phyloP scores from a whole-genome alignment of 1,140 invertebrate genomes.

The Acromyrmex heyeri region DNA sequence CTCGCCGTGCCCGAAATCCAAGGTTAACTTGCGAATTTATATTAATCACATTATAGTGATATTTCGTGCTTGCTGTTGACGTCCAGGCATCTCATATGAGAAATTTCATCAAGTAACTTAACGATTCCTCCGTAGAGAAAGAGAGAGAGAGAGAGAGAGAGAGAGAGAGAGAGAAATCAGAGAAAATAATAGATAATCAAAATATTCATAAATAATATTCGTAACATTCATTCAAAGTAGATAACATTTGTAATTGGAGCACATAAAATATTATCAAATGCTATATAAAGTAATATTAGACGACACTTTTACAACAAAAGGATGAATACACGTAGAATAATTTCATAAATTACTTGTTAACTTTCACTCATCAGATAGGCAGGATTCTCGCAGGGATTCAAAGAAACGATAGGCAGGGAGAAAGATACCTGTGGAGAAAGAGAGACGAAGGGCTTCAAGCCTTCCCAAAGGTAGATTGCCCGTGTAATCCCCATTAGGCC shows the following conservation, averaged over 20 bases:
- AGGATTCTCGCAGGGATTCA: slow-evolving; percentile 45
- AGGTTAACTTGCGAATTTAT: slow-evolving; percentile 65
- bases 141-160: no score
- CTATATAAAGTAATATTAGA: background rate
- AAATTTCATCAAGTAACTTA: background rate
- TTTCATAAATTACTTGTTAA: slow-evolving; percentile 19
- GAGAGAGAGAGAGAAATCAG: no score
- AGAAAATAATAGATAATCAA: background rate
- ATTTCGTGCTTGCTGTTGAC: slow-evolving; percentile 37
- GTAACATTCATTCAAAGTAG: background rate
- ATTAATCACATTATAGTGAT: slow-evolving; percentile 60
- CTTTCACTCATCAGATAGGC: slow-evolving; percentile 24
- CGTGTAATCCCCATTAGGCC: slow-evolving; percentile 86
- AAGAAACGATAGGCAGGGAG: slow-evolving; percentile 48
- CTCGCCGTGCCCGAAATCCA: slow-evolving; percentile 61
- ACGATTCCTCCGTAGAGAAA: background rate
- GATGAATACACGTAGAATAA: background rate
- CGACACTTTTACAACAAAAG: background rate
- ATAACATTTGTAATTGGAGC: background rate
- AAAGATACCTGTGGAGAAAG: slow-evolving; percentile 52
- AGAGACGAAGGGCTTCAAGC: slow-evolving; percentile 65
- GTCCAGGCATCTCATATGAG: slow-evolving; percentile 8
- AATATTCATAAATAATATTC: slow-evolving; percentile 2
- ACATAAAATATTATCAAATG: background rate
- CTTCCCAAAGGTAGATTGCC: slow-evolving; percentile 84